Evolutionary conservation across 2,113 vertebrate genomes (phyloP).

Genomic region (Megaceryle maxima): DNA sequence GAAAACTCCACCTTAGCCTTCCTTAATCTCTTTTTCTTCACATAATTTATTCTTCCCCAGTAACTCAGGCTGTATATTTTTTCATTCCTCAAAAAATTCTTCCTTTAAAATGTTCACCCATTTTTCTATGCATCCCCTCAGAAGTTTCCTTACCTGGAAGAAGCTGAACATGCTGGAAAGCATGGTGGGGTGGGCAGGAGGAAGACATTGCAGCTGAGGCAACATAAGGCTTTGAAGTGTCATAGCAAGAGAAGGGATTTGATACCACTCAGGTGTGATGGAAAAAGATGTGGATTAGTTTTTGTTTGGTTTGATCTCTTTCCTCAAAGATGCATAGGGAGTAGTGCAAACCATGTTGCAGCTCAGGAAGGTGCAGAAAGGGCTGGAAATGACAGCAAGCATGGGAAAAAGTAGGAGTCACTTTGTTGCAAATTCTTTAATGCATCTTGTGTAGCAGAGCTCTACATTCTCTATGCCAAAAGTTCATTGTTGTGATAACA

Average conservation of each 20-base stretch:
- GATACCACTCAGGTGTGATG: background rate
- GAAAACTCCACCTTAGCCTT: background rate
- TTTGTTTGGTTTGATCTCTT: background rate
- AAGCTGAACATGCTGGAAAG: background rate
- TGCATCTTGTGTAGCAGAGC: background rate
- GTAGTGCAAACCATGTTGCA: background rate
- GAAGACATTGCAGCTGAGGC: background rate
- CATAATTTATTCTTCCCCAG: background rate
- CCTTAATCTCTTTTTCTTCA: background rate
- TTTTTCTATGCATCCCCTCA: background rate
- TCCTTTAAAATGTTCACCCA: background rate
- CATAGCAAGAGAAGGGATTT: background rate
- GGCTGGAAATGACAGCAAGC: background rate
- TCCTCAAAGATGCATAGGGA: background rate
- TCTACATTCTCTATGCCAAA: background rate
- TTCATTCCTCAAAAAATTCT: background rate
- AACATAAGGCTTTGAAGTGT: background rate
- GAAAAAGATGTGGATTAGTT: fast-evolving
- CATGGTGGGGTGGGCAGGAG: background rate
- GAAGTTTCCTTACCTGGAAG: background rate
- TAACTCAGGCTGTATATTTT: background rate
- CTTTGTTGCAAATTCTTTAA: background rate
- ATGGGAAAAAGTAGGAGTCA: background rate
- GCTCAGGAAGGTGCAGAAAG: background rate
- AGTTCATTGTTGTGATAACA: background rate